These are phyloP conservation scores for Microtus oregoni DNA, from an alignment of 2,113 vertebrate species.

Conservation along the genomic window DNA sequence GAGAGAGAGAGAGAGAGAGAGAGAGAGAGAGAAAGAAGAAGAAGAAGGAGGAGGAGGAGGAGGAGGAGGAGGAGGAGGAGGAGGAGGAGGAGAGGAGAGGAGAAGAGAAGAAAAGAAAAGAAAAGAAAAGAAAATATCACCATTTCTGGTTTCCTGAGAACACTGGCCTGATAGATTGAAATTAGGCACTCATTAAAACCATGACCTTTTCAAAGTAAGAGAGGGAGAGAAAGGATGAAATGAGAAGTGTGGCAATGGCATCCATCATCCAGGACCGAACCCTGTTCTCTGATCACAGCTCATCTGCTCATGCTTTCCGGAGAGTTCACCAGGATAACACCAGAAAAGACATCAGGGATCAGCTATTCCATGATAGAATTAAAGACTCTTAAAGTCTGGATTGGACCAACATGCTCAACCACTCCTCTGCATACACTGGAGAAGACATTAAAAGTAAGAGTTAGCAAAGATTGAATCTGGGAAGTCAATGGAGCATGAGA, in stretches of 20 bases:
- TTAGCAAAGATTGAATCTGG: background rate
- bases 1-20: background rate
- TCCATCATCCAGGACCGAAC: background rate
- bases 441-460: background rate
- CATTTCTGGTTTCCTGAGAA: constrained; percentile 22
- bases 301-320: background rate
- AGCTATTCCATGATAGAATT: background rate
- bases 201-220: background rate
- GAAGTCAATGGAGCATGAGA: background rate
- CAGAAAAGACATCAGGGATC: background rate
- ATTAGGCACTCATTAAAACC: constrained; percentile 55
- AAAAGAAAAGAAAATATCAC: background rate
- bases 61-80: too few species aligned
- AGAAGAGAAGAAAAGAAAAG: too few species aligned
- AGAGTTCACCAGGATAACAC: background rate
- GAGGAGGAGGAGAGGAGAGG: too few species aligned
- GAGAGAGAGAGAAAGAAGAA: too few species aligned
- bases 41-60: too few species aligned
- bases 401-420: too few species aligned
- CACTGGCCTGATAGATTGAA: background rate
- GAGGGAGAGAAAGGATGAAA: background rate
- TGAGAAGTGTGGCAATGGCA: background rate
- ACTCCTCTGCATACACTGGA: background rate
- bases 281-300: background rate
- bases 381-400: too few species aligned